These are phyloP conservation scores for Halocaridina rubra DNA, from an alignment of 2,888 invertebrate species.

Conservation along the genomic window DNA sequence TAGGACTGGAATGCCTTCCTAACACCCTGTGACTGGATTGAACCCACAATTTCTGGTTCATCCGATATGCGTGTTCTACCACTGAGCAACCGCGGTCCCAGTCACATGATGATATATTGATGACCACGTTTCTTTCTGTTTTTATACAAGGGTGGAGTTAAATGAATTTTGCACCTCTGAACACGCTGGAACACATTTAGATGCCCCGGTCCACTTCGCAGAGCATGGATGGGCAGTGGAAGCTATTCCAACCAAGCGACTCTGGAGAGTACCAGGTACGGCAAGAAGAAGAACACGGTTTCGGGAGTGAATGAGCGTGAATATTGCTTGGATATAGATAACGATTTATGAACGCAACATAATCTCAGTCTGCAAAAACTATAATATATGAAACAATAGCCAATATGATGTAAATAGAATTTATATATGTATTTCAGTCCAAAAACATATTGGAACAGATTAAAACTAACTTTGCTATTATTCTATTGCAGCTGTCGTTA, in stretches of 20 bases:
- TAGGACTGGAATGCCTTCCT: too few species aligned
- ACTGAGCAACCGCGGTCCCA: too few species aligned
- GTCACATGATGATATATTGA: too few species aligned
- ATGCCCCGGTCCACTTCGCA: constrained; percentile 52
- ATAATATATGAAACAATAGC: not conserved
- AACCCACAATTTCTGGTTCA: too few species aligned
- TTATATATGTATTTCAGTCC: not conserved
- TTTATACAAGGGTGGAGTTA: constrained; percentile 55
- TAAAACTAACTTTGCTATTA: too few species aligned
- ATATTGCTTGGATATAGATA: not conserved
- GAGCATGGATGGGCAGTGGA: constrained; percentile 51
- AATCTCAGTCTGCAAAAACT: too few species aligned
- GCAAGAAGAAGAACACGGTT: not conserved
- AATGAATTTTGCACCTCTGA: constrained; percentile 57
- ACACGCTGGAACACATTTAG: constrained; percentile 60
- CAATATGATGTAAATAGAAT: not conserved
- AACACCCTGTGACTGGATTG: too few species aligned
- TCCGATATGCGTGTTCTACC: too few species aligned
- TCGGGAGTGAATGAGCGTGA: not conserved
- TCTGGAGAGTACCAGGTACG: constrained; percentile 55
- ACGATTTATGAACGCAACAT: too few species aligned
- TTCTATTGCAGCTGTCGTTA: constrained; percentile 40
- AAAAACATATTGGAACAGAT: too few species aligned
- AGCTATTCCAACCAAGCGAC: constrained; percentile 32
- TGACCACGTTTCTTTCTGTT: too few species aligned